Evolutionary conservation across 1,140 invertebrate species (phyloP), one percentile per base, ranked within the genome.

Genomic region (Cyrtorhinus lividipennis): DNA sequence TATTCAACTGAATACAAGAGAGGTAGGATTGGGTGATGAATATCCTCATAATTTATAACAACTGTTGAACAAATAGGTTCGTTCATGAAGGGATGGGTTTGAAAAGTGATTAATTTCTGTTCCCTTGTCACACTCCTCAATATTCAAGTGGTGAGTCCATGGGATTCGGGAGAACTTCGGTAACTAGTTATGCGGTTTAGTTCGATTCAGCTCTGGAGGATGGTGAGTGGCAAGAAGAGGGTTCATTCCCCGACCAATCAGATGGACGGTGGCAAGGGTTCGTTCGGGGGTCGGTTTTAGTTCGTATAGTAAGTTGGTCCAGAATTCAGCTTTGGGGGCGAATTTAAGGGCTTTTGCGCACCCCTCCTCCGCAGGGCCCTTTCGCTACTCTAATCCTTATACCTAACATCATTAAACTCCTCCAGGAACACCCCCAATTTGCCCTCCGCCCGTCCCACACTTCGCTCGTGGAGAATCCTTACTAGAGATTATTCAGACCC

Each of bases 401-500:
- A 53, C 48, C 48, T 53, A 53, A 53, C 48, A 53, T 53, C 48
- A 53, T 53, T 53, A 53, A 53, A 53, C 48, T 53, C 48, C 48
- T 53, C 48, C 20, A 53, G 48, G 48, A 59, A 30, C 58, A 59
- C 24, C 58, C 27, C 27, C 58, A 30, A 30, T 27, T 30, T 18
- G 13, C 24, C 24, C 27, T 59, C 38, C 13, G n/a, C n/a, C 30
- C 30, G 30, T 38, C 30, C 30, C 15, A 5, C 30, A 18, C 58
- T 23, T 30, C 27, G 10, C 58, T 59, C 58, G 24, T 27, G 38
- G 48, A 22, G 48, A 53, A 20, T 53, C 48, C 48, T 53, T 53
- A 53, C 58, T 59, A 24, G 58, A 59, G 58, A 59, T 59, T 59
- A 59, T 59, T 59, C 58, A 53, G 48, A 53, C 5, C 48, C 48